phyloP scores from a whole-genome alignment of 2,797 vertebrate genomes.

The Lithobates pipiens region DNA sequence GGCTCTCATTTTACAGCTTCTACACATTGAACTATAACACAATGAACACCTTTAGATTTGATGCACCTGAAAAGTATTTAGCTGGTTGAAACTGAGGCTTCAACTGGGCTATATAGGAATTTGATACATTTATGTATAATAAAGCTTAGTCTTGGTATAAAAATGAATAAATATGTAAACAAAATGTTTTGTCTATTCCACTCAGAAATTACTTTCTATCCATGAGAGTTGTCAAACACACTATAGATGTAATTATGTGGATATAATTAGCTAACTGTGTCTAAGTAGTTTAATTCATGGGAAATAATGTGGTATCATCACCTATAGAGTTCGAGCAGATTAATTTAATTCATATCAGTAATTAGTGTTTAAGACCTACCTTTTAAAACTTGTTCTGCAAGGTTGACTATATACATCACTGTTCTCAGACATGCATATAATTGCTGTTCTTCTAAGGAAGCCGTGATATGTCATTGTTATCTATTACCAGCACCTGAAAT shows the following conservation, averaged over 20 bases:
- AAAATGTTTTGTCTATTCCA: not conserved
- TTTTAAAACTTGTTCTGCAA: slow-evolving; percentile 41
- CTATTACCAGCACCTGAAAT: not conserved
- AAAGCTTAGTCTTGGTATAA: not conserved
- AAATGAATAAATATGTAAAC: not conserved
- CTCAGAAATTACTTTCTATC: not conserved
- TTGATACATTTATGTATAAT: not conserved
- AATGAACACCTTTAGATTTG: not conserved
- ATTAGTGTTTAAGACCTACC: slow-evolving; percentile 1
- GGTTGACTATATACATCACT: not conserved
- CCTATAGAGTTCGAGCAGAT: slow-evolving; percentile 5
- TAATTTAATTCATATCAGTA: slow-evolving; percentile 25
- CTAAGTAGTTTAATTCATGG: not conserved
- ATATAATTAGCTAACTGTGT: not conserved
- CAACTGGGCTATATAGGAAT: no score
- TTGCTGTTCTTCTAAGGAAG: not conserved
- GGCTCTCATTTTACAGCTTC: not conserved
- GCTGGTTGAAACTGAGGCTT: no score
- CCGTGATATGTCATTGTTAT: not conserved
- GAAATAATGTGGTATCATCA: not conserved
- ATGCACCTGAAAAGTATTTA: not conserved
- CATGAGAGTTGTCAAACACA: not conserved
- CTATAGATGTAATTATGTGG: not conserved
- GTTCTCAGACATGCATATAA: not conserved
- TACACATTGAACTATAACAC: not conserved